Conservation (phyloP, 2,113 vertebrate species). For the Sakesphorus luctuosus region DNA sequence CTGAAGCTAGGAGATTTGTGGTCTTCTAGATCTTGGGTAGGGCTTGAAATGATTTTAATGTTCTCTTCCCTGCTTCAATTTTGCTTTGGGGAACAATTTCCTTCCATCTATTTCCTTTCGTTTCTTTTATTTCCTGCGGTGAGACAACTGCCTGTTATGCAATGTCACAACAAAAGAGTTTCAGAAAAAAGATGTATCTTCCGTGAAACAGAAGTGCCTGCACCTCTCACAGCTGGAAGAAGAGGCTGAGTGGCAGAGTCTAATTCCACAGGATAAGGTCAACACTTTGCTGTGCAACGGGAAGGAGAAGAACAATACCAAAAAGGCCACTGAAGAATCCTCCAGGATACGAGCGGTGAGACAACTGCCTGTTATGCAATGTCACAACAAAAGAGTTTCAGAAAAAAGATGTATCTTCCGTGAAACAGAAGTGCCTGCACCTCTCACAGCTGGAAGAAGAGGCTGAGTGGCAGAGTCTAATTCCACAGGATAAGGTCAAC, state of each 20-base stretch:
- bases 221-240: constrained; percentile 56
- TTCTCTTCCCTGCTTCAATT: constrained; percentile 21
- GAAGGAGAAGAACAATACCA: constrained; percentile 51
- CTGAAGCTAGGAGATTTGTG: constrained; percentile 27
- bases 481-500: constrained; percentile 68
- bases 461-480: background rate
- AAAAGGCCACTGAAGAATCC: constrained; percentile 44
- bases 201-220: constrained; percentile 25
- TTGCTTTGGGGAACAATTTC: constrained; percentile 42
- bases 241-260: background rate
- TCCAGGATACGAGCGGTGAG: background rate
- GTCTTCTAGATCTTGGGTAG: constrained; percentile 30
- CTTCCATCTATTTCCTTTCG: constrained; percentile 38
- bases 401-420: constrained; percentile 39
- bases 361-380: constrained; percentile 56
- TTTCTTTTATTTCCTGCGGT: constrained; percentile 56
- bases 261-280: constrained; percentile 66
- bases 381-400: constrained; percentile 63
- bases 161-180: constrained; percentile 63
- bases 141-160: constrained; percentile 42
- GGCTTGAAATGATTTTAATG: background rate
- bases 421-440: constrained; percentile 14
- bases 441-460: constrained; percentile 55
- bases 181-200: constrained; percentile 52
- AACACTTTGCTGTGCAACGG: background rate